Evolutionary conservation across 2,888 invertebrate genomes (phyloP).

Genomic region (Platycheirus albimanus): DNA sequence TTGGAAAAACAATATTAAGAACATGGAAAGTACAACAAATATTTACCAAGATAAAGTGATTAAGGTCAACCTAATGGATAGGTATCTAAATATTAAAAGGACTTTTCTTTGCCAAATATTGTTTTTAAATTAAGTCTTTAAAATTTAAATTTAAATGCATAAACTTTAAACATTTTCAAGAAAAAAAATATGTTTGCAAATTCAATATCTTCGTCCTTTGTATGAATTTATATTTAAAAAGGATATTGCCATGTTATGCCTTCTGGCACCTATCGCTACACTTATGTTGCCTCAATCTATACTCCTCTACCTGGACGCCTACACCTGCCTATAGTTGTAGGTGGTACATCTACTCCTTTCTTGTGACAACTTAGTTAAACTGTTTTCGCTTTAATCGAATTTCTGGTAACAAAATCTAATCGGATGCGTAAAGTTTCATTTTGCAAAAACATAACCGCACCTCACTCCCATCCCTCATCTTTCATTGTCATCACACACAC

Average conservation of each 20-base stretch:
- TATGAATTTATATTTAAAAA: background rate
- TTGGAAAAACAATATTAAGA: too few species aligned
- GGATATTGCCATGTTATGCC: background rate
- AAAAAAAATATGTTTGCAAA: too few species aligned
- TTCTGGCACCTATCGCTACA: background rate
- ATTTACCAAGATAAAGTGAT: too few species aligned
- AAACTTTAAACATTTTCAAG: too few species aligned
- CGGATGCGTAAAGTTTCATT: constrained; percentile 63
- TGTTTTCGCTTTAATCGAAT: constrained; percentile 65
- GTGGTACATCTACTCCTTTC: background rate
- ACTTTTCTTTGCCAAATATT: too few species aligned
- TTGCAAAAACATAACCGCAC: constrained; percentile 36
- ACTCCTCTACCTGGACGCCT: background rate
- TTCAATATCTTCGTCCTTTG: too few species aligned
- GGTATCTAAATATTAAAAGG: too few species aligned
- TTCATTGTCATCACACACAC: background rate
- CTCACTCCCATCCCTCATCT: background rate
- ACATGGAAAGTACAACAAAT: too few species aligned
- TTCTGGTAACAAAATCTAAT: constrained; percentile 57
- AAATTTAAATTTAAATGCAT: too few species aligned
- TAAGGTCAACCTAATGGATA: too few species aligned
- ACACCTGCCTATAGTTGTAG: background rate
- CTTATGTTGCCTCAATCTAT: background rate
- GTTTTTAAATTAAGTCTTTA: too few species aligned
- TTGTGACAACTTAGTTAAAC: constrained; percentile 37